These are phyloP conservation scores for Byasa hedistus DNA, from an alignment of 2,888 invertebrate species.

Conservation along the genomic window DNA sequence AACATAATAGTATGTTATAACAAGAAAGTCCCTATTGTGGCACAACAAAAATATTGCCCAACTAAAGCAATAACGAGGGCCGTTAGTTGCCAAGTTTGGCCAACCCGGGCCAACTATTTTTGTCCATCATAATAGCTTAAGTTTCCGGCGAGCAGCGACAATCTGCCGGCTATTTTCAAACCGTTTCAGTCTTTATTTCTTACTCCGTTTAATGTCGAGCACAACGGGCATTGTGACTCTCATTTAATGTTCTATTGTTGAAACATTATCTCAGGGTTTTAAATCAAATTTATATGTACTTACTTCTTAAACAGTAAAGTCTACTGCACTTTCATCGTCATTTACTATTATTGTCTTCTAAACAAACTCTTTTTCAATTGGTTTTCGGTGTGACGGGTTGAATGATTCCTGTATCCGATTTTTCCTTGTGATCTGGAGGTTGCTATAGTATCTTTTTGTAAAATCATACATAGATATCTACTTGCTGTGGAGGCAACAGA, in stretches of 20 bases:
- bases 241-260: constrained; percentile 29
- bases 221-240: constrained; percentile 28
- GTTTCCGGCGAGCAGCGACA: constrained; percentile 56
- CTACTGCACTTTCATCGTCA: no score
- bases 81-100: constrained; percentile 63
- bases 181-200: constrained; percentile 49
- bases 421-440: no score
- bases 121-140: constrained; percentile 74
- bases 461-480: no score
- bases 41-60: constrained; percentile 71
- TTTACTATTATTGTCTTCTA: no score
- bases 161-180: constrained; percentile 57
- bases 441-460: no score
- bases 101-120: constrained; percentile 71
- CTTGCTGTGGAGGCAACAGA: no score
- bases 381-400: no score
- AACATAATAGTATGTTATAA: constrained; percentile 64
- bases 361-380: no score
- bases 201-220: constrained; percentile 39
- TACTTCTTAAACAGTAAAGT: no score
- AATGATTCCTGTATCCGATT: no score
- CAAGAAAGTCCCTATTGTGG: constrained; percentile 58
- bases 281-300: constrained; percentile 11
- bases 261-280: constrained; percentile 19
- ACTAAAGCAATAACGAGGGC: constrained; percentile 74